phyloP scores from a whole-genome alignment of 2,797 vertebrate genomes.

The Clarias platycephalus region DNA sequence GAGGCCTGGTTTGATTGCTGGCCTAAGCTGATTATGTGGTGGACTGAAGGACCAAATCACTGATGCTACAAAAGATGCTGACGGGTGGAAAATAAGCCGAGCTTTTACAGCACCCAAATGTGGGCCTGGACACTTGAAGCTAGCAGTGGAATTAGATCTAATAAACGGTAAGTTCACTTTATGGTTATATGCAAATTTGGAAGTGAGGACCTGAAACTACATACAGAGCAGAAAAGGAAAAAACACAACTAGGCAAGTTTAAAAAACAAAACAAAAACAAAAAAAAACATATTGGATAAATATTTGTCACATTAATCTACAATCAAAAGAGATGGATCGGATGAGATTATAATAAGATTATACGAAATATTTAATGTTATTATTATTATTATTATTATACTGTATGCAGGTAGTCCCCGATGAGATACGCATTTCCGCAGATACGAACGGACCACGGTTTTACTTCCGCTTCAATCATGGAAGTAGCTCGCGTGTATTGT shows the following conservation, averaged over 20 bases:
- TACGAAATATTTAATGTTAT: too few relatives aligned
- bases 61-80: slow-evolving; percentile 35
- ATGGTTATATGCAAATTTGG: background rate
- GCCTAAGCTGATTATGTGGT: slow-evolving; percentile 39
- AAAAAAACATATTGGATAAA: background rate
- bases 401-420: too few relatives aligned
- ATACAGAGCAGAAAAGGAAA: background rate
- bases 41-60: slow-evolving; percentile 3
- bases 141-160: background rate
- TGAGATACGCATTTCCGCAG: too few relatives aligned
- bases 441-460: too few relatives aligned
- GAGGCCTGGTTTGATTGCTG: slow-evolving; percentile 33
- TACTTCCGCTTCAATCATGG: too few relatives aligned
- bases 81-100: slow-evolving; percentile 12
- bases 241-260: too few relatives aligned
- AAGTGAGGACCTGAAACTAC: background rate
- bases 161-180: background rate
- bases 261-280: background rate
- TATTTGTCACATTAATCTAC: too few relatives aligned
- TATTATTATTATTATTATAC: too few relatives aligned
- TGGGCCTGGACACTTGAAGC: background rate
- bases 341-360: too few relatives aligned
- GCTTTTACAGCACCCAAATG: background rate
- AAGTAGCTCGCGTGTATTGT: too few relatives aligned
- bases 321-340: too few relatives aligned